These are phyloP conservation scores for Cheilosia vulpina DNA, from an alignment of 2,888 invertebrate species.

Conservation along the genomic window DNA sequence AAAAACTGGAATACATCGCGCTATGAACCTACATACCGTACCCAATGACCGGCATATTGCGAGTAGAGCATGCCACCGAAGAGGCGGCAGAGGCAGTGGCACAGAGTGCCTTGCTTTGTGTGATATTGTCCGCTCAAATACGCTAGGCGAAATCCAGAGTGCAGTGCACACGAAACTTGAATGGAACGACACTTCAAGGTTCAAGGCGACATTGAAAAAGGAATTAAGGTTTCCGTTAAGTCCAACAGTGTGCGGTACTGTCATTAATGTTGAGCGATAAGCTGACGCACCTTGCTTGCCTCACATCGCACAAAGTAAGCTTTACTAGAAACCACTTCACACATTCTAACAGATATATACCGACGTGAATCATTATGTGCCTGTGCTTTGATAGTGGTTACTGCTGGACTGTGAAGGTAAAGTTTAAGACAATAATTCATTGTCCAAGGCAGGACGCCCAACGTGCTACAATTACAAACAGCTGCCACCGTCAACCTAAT, in stretches of 20 bases:
- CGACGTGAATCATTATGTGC: too few species aligned
- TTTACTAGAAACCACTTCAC: not conserved
- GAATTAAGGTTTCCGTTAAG: slow-evolving; percentile 25
- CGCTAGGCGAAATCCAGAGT: not conserved
- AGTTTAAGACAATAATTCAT: slow-evolving; percentile 3
- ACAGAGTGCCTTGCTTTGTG: not conserved
- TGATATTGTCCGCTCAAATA: not conserved
- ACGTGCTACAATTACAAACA: slow-evolving; percentile 10
- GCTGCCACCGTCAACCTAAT: slow-evolving; percentile 1
- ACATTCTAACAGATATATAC: slow-evolving; percentile 4
- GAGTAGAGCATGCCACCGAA: not conserved
- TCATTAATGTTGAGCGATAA: slow-evolving; percentile 22
- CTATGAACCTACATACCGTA: not conserved
- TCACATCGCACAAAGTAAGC: not conserved
- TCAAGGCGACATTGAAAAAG: slow-evolving; percentile 33
- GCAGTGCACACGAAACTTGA: slow-evolving; percentile 14
- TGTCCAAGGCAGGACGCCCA: not conserved
- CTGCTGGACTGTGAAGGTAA: not conserved
- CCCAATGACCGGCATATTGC: slow-evolving; percentile 7
- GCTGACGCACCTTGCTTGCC: slow-evolving; percentile 13
- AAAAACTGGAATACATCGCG: slow-evolving; percentile 1
- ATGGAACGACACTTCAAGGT: not conserved
- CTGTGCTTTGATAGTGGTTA: not conserved
- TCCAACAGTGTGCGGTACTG: not conserved
- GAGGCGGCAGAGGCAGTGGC: not conserved